These are phyloP conservation scores for Poecilobothrus nobilitatus DNA, from an alignment of 2,888 invertebrate genomes.

Conservation along the genomic window DNA sequence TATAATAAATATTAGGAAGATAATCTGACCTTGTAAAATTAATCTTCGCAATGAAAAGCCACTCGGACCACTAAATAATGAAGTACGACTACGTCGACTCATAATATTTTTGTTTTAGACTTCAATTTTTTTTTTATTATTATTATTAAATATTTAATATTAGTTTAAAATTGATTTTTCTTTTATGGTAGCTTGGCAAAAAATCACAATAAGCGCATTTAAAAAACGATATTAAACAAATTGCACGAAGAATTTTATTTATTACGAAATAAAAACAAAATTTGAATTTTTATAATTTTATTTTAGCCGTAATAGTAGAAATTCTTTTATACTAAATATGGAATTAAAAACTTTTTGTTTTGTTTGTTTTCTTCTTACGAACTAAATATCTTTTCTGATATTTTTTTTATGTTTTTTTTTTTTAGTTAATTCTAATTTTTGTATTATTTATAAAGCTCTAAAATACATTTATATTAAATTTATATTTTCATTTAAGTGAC, in stretches of 20 bases:
- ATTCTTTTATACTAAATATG: slow-evolving; percentile 5
- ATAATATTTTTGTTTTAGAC: slow-evolving; percentile 15
- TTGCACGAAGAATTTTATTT: neutral
- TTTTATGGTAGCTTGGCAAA: neutral
- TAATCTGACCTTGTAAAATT: slow-evolving; percentile 24
- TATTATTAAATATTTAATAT: neutral
- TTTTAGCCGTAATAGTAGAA: neutral
- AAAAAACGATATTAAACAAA: neutral
- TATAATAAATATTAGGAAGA: too few relatives aligned
- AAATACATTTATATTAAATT: neutral
- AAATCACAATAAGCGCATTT: slow-evolving; percentile 4
- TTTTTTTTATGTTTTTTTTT: too few relatives aligned
- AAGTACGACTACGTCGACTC: slow-evolving; percentile 25
- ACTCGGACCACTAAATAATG: slow-evolving; percentile 22
- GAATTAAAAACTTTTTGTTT: neutral
- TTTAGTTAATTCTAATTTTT: neutral
- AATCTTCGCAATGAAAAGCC: slow-evolving; percentile 29
- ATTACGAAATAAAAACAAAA: neutral
- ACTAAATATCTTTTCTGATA: too few relatives aligned
- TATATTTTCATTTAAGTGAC: neutral
- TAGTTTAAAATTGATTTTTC: neutral
- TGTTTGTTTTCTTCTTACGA: too few relatives aligned
- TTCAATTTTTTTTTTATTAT: neutral
- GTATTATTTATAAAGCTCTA: neutral
- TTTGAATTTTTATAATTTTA: neutral